phyloP scores from a whole-genome alignment of 2,797 vertebrate species.

The Melanotaenia parkinsoni region DNA sequence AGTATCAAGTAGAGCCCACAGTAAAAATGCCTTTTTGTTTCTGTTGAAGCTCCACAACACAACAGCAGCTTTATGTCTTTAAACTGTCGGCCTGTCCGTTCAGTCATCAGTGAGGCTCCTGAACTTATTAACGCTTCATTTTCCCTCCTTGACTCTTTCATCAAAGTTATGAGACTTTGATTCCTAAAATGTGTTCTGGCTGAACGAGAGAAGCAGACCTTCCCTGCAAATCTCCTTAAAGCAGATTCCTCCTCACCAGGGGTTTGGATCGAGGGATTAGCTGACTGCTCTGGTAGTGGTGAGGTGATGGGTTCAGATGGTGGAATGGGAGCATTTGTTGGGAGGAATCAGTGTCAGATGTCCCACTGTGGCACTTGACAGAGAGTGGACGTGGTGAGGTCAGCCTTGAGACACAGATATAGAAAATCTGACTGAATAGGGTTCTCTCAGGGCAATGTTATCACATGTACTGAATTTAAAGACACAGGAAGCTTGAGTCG shows the following conservation, averaged over 20 bases:
- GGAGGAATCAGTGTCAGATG: conserved; percentile 57
- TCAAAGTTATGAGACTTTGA: conserved; percentile 25
- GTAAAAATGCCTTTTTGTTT: conserved; percentile 25
- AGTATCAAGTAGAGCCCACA: neutral
- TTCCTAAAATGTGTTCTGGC: conserved; percentile 35
- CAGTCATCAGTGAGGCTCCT: conserved; percentile 30
- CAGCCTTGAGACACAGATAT: conserved; percentile 19
- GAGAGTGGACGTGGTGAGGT: conserved; percentile 6
- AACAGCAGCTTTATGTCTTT: conserved; percentile 31
- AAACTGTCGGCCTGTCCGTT: conserved; percentile 38
- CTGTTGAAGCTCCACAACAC: conserved; percentile 2
- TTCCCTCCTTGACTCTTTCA: conserved; percentile 19
- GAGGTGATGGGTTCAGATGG: conserved; percentile 38
- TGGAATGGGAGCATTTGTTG: conserved; percentile 59
- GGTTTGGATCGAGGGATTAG: conserved; percentile 61
- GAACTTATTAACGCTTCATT: conserved; percentile 41
- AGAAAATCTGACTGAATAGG: neutral
- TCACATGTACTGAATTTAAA: neutral
- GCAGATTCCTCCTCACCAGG: conserved; percentile 66
- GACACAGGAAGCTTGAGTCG: neutral
- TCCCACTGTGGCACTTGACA: conserved; percentile 37
- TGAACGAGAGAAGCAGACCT: conserved; percentile 26
- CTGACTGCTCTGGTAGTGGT: conserved; percentile 32
- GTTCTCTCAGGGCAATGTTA: neutral
- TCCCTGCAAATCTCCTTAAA: conserved; percentile 48